phyloP scores from a whole-genome alignment of 1,140 invertebrate species.

The Apis dorsata region DNA sequence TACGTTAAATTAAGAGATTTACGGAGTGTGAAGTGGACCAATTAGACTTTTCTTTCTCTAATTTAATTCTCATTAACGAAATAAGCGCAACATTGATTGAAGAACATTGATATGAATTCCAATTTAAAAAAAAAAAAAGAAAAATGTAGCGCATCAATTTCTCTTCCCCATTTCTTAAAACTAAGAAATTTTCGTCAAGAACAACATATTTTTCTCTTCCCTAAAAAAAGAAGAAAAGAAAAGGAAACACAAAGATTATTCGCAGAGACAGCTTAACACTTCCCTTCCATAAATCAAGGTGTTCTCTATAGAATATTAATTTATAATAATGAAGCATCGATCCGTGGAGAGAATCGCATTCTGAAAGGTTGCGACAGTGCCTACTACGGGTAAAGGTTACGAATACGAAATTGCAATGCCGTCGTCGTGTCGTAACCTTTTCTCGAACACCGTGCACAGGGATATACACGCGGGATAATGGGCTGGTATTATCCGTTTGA shows the following conservation, averaged over 20 bases:
- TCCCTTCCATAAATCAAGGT: constrained; percentile 52
- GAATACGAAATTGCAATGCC: constrained; percentile 60
- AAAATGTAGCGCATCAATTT: background rate
- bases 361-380: constrained; percentile 55
- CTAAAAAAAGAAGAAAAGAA: background rate
- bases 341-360: constrained; percentile 24
- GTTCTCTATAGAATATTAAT: constrained; percentile 53
- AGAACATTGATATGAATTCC: too few relatives aligned
- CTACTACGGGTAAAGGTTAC: constrained; percentile 49
- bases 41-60: too few relatives aligned
- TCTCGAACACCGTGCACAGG: constrained; percentile 42
- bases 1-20: too few relatives aligned
- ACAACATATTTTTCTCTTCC: background rate
- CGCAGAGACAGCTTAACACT: too few relatives aligned
- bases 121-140: background rate
- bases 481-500: constrained; percentile 48
- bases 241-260: too few relatives aligned
- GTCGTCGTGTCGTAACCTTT: constrained; percentile 58
- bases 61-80: background rate
- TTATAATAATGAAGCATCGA: constrained; percentile 51
- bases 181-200: too few relatives aligned
- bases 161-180: too few relatives aligned
- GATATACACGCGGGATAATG: constrained; percentile 49
- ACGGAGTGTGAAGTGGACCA: too few relatives aligned
- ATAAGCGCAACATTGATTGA: background rate